Percentiles rank a stretch among this genome's conserved stretches.
Evolutionary conservation across 1,140 invertebrate genomes (phyloP).

Genomic region (Drosophila serrata): DNA sequence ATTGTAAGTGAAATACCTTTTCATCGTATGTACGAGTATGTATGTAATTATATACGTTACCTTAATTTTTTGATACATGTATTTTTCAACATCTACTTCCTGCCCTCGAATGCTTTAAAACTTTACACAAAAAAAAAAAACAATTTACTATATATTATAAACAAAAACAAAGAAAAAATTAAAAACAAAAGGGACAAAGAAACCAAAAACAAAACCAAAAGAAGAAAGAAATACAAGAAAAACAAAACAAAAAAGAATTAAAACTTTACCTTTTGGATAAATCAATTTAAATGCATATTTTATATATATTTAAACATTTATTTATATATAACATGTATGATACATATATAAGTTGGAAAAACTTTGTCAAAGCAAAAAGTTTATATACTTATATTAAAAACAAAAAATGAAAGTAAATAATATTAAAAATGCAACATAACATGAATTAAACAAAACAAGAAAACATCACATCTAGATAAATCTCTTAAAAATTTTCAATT

Average conservation of each 20-base stretch:
- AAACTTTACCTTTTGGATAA: constrained; percentile 82
- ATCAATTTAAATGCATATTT: constrained; percentile 81
- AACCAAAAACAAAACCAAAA: constrained; percentile 42
- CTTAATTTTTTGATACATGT: constrained; percentile 79
- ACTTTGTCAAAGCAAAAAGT: constrained; percentile 78
- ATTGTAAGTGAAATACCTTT: constrained; percentile 46
- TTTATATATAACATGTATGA: constrained; percentile 72
- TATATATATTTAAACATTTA: constrained; percentile 82
- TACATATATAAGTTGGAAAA: constrained; percentile 75
- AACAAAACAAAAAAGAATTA: constrained; percentile 62
- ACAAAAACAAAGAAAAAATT: constrained; percentile 13
- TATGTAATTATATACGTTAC: constrained; percentile 73
- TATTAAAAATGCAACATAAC: constrained; percentile 74
- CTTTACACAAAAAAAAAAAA: constrained; percentile 71
- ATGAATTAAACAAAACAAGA: constrained; percentile 66
- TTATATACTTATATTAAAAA: constrained; percentile 80
- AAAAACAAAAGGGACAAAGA: constrained; percentile 27
- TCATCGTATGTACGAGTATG: constrained; percentile 50
- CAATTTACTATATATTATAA: constrained; percentile 56
- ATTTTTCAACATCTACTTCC: constrained; percentile 83
- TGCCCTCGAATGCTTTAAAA: constrained; percentile 83
- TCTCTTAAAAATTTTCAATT: constrained; percentile 84
- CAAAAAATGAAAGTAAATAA: constrained; percentile 62
- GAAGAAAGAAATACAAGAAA: constrained; percentile 42
- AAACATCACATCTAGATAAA: constrained; percentile 82